phyloP scores from a whole-genome alignment of 92 coral and sea anemone genomes.

The Hydrozoanthus gracilis region DNA sequence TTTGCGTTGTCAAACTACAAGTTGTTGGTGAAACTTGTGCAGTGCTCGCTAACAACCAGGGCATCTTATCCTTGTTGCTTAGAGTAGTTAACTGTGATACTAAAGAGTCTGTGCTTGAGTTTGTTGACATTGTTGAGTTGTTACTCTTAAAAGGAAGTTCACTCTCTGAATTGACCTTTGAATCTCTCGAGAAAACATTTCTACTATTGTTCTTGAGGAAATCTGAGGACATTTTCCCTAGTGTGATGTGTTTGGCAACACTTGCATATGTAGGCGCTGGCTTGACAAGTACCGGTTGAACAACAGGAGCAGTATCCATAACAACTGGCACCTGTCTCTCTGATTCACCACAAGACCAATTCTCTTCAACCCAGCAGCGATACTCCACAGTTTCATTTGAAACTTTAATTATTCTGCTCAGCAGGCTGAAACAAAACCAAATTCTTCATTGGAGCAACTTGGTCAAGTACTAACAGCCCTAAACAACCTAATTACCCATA shows the following conservation, averaged over 20 bases:
- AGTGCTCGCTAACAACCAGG: constrained; percentile 5
- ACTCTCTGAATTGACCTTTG: constrained; percentile 13
- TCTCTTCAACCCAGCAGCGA: constrained; percentile 80
- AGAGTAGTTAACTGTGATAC: background rate
- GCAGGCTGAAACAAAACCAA: constrained; percentile 55
- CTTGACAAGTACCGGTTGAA: constrained; percentile 46
- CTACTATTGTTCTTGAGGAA: constrained; percentile 29
- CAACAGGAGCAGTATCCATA: constrained; percentile 18
- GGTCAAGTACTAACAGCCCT: background rate
- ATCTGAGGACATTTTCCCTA: constrained; percentile 42
- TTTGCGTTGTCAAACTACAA: constrained; percentile 12
- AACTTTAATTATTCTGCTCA: constrained; percentile 82
- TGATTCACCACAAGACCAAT: constrained; percentile 55
- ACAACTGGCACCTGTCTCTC: constrained; percentile 44
- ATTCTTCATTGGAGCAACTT: background rate
- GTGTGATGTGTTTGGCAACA: constrained; percentile 72
- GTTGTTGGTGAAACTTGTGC: constrained; percentile 22
- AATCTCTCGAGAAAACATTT: background rate
- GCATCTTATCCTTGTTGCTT: constrained; percentile 22
- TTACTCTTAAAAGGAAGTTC: background rate
- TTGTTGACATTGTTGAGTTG: background rate
- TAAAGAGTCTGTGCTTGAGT: constrained; percentile 10
- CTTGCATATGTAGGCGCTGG: constrained; percentile 94
- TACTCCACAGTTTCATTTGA: constrained; percentile 81
- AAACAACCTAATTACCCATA: no score